These are phyloP conservation scores for Phymanthus crucifer DNA, from an alignment of 92 coral and sea anemone species.

Conservation along the genomic window DNA sequence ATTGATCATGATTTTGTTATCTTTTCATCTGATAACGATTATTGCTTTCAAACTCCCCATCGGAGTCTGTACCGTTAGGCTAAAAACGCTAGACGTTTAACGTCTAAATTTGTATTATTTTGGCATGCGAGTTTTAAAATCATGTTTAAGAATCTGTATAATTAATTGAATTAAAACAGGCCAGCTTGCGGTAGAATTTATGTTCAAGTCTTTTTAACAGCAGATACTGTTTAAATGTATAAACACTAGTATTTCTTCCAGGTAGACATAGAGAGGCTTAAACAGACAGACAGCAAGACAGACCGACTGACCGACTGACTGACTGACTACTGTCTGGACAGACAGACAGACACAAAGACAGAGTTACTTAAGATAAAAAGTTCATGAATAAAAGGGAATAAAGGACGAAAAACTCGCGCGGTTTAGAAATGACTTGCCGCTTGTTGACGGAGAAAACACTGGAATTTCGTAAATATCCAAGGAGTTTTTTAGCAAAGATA, in stretches of 20 bases:
- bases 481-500: neutral
- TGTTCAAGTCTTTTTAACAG: neutral
- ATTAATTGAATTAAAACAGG: neutral
- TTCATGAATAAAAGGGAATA: neutral
- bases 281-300: neutral
- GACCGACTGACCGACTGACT: neutral
- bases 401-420: neutral
- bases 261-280: too few species aligned
- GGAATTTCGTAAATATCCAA: neutral
- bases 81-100: neutral
- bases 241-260: neutral
- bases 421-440: neutral
- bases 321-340: neutral
- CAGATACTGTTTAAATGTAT: neutral
- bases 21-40: slow-evolving; percentile 10
- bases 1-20: slow-evolving; percentile 4
- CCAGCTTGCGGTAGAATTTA: neutral
- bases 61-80: neutral
- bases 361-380: neutral
- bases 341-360: neutral
- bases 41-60: slow-evolving; percentile 16
- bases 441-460: neutral
- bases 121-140: neutral
- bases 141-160: neutral
- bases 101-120: neutral